A percentile compares a stretch with the other conserved stretches of the same genome.
Conservation (phyloP, 2,113 vertebrate species). For the Thomomys bottae region DNA sequence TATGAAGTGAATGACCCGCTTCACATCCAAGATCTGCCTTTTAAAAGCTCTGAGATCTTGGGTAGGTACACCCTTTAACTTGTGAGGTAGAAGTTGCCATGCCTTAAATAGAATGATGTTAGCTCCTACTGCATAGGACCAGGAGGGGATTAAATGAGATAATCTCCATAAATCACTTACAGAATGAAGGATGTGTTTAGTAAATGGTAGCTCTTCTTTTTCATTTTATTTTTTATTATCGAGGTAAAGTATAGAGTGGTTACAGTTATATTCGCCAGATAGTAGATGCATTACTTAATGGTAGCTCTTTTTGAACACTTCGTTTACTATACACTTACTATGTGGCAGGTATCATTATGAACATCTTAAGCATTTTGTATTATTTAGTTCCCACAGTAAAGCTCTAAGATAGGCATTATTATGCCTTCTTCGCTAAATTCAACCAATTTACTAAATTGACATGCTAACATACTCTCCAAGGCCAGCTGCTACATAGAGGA, state of each 20-base stretch:
- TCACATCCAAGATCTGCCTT: neutral
- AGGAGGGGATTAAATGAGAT: neutral
- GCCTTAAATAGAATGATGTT: conserved; percentile 20
- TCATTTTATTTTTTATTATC: too few species aligned
- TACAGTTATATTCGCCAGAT: too few species aligned
- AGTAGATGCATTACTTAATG: too few species aligned
- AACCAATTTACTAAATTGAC: conserved; percentile 16
- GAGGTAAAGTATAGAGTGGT: too few species aligned
- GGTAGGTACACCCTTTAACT: neutral
- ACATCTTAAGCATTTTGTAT: neutral
- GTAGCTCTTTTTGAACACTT: neutral
- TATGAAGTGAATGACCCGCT: neutral
- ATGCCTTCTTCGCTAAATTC: neutral
- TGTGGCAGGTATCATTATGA: neutral
- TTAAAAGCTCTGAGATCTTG: neutral
- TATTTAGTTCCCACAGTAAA: conserved; percentile 29
- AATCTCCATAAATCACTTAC: neutral
- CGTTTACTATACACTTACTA: neutral
- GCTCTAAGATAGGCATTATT: conserved; percentile 5
- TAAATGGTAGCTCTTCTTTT: neutral
- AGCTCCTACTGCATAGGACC: neutral
- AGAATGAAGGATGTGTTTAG: neutral
- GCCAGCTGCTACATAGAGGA: neutral
- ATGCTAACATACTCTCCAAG: neutral
- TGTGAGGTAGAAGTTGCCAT: conserved; percentile 8